Evolutionary conservation across 2,113 vertebrate species (phyloP).

Genomic region (Lophotis ruficrista): DNA sequence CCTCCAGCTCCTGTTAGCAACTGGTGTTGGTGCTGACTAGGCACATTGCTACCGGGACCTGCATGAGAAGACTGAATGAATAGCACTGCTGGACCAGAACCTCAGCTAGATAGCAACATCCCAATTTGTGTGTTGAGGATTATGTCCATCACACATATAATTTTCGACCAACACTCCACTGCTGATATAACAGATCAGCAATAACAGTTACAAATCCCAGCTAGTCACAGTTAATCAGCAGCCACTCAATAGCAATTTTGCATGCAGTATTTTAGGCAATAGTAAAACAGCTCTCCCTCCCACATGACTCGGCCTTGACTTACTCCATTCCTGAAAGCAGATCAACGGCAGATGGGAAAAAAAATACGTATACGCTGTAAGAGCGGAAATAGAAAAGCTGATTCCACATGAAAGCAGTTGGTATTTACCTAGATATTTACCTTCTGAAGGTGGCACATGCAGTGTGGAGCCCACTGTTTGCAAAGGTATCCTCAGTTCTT

Average conservation of each 20-base stretch:
- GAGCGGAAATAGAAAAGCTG: background rate
- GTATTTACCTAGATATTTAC: background rate
- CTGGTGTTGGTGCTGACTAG: background rate
- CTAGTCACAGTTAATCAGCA: background rate
- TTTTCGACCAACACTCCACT: background rate
- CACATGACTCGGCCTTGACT: background rate
- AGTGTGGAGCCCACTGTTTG: background rate
- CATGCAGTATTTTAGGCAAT: background rate
- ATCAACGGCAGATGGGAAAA: background rate
- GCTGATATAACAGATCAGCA: background rate
- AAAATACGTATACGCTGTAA: background rate
- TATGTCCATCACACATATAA: background rate
- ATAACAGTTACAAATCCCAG: background rate
- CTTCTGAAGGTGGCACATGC: background rate
- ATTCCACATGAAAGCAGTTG: background rate
- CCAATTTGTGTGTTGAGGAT: background rate
- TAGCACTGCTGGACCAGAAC: background rate
- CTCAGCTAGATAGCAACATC: background rate
- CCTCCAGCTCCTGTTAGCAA: background rate
- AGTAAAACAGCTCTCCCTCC: background rate
- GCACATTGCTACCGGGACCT: background rate
- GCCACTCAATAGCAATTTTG: background rate
- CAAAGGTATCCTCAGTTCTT: fast-evolving
- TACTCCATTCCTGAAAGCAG: background rate
- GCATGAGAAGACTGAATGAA: background rate